Percentiles rank a stretch among this genome's conserved stretches.
Conservation (phyloP, 1,140 invertebrate species). For the Alviniconcha marisindica region DNA sequence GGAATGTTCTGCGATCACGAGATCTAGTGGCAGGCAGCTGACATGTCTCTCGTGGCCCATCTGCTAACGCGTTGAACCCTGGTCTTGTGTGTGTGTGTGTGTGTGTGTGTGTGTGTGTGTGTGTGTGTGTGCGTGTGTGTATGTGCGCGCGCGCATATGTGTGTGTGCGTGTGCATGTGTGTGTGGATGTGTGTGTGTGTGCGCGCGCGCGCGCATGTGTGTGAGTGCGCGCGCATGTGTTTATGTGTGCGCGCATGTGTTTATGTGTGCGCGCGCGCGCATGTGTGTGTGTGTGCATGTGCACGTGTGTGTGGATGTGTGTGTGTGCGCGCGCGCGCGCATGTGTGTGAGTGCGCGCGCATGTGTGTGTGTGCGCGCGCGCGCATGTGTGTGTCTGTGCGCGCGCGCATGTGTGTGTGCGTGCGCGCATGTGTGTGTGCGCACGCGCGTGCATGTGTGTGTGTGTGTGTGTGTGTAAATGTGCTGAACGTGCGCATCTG, state of each 20-base stretch:
- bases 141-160: neutral
- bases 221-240: neutral
- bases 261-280: neutral
- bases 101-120: too few relatives aligned
- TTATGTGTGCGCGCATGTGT: neutral
- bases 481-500: too few relatives aligned
- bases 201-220: too few relatives aligned
- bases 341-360: neutral
- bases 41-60: too few relatives aligned
- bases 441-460: neutral
- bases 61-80: too few relatives aligned
- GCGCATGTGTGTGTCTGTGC: neutral
- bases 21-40: too few relatives aligned
- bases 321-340: neutral
- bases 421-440: neutral
- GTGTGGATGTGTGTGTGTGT: too few relatives aligned
- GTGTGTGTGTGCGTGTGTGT: neutral
- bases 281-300: neutral
- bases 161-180: neutral
- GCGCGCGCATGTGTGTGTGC: neutral
- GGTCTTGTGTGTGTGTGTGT: too few relatives aligned
- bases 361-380: neutral
- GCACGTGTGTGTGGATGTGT: neutral
- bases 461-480: conserved; percentile 1
- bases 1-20: too few relatives aligned